Conservation (phyloP, 2,797 vertebrate species). For the Chanos chanos region DNA sequence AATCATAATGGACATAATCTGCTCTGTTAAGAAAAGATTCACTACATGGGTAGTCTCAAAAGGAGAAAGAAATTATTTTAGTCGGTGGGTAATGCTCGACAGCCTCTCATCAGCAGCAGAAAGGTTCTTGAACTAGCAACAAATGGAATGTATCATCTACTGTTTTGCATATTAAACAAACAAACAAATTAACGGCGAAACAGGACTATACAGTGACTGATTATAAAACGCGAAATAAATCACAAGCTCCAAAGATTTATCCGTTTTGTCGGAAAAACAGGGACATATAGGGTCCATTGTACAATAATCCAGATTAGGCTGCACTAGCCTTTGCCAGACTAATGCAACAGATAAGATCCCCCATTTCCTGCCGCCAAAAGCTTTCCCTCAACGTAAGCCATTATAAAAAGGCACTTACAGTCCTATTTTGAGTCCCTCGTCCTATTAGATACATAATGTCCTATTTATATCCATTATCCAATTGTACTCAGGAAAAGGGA, state of each 20-base stretch:
- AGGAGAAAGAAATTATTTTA: neutral
- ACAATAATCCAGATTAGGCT: conserved; percentile 50
- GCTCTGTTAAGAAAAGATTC: neutral
- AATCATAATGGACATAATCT: neutral
- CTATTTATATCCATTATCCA: conserved; percentile 53
- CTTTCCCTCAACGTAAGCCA: conserved; percentile 43
- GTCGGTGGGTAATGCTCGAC: no score
- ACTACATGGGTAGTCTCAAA: neutral
- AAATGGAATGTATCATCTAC: no score
- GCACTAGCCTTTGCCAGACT: conserved; percentile 34
- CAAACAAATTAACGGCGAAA: neutral
- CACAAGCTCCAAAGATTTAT: conserved; percentile 34
- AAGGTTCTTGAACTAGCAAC: no score
- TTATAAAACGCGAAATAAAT: conserved; percentile 12
- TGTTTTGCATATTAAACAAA: neutral
- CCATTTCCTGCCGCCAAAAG: conserved; percentile 51
- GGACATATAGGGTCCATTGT: conserved; percentile 40
- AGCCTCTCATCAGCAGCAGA: no score
- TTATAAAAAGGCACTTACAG: conserved; percentile 52
- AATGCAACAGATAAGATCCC: conserved; percentile 51
- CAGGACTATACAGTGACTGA: no score
- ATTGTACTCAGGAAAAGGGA: conserved; percentile 37
- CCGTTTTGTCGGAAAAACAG: conserved; percentile 39
- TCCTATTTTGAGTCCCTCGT: conserved; percentile 44
- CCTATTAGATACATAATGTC: conserved; percentile 49